Evolutionary conservation across 2,113 vertebrate genomes (phyloP), one percentile per base, ranked within the genome.

Genomic region (Cygnus buccinator): DNA sequence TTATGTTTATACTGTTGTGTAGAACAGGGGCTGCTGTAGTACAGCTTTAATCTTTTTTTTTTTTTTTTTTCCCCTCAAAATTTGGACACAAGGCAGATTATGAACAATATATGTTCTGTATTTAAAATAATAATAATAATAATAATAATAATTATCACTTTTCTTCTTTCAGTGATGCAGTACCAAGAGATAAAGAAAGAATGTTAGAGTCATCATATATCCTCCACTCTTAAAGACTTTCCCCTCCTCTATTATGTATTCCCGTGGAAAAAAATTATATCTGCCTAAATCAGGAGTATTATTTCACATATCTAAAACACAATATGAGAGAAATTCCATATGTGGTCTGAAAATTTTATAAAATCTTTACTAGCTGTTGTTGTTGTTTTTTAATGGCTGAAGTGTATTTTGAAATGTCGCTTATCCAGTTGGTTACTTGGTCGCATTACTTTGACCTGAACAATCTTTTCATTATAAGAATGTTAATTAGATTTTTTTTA

Each of bases 381-480:
- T 46, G 46, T 23, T 41, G 19, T 13, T 29, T 25, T 75, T 14
- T 11, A 2, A 20, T 70, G 10, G 2, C 4, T 84, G 52, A 79
- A 54, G 1, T 19, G 1, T 44, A n/a, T 3, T 76, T 21, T 31
- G 62, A 28, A 70, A n/a, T 70, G 2, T 1, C 1, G 19, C 19
- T 83, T 67, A 46, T n/a, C 3, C 8, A 58, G 18, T 25, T 48
- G 2, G 28, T 54, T 72, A 58, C 59, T 57, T 82, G 26, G 5
- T 48, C 17, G 6, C 16, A 39, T 18, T 52, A 9, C 9, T 79
- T 52, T 83, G 21, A 79, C 48, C 21, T 11, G 59, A 15, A 23
- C 7, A 44, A 5, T 43, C 2, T 74, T 90, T 93, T 70, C 11
- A 21, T 58, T 88, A 13, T 16, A 46, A 5, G 4, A 2, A 26